Evolutionary conservation across 53 echinoderm and acorn worm species (phyloP).

Genomic region (Henricia sp.): DNA sequence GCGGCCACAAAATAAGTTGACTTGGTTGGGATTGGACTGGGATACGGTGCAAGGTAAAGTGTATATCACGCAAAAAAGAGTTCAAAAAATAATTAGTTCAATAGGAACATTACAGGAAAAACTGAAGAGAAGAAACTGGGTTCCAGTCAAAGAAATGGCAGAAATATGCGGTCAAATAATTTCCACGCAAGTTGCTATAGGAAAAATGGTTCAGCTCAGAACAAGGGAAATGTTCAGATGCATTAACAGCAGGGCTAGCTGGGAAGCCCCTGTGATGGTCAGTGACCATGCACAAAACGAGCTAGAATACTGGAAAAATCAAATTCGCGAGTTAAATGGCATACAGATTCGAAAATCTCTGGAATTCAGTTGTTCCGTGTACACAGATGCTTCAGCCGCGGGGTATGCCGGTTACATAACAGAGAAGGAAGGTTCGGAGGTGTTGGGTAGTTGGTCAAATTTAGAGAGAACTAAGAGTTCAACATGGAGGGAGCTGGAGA

Average conservation of each 20-base stretch:
- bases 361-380: slow-evolving; percentile 33
- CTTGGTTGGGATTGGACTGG: slow-evolving; percentile 52
- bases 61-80: slow-evolving; percentile 15
- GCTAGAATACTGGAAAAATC: neutral
- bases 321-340: neutral
- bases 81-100: neutral
- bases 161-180: slow-evolving; percentile 30
- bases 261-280: slow-evolving; percentile 33
- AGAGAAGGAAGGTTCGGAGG: slow-evolving; percentile 14
- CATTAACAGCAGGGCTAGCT: slow-evolving; percentile 45
- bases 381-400: slow-evolving; percentile 30
- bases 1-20: neutral
- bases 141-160: slow-evolving; percentile 22
- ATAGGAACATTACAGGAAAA: slow-evolving; percentile 10
- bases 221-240: slow-evolving; percentile 44
- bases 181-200: slow-evolving; percentile 29
- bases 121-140: neutral
- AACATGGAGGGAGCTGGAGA: slow-evolving; percentile 63
- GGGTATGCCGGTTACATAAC: slow-evolving; percentile 34
- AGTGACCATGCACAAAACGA: slow-evolving; percentile 1
- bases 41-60: slow-evolving; percentile 16
- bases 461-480: slow-evolving; percentile 12
- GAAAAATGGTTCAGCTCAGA: slow-evolving; percentile 33
- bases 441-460: slow-evolving; percentile 18
- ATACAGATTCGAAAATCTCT: neutral